Evolutionary conservation across 2,113 vertebrate species (phyloP).

Genomic region (Neodon shergylaensis): DNA sequence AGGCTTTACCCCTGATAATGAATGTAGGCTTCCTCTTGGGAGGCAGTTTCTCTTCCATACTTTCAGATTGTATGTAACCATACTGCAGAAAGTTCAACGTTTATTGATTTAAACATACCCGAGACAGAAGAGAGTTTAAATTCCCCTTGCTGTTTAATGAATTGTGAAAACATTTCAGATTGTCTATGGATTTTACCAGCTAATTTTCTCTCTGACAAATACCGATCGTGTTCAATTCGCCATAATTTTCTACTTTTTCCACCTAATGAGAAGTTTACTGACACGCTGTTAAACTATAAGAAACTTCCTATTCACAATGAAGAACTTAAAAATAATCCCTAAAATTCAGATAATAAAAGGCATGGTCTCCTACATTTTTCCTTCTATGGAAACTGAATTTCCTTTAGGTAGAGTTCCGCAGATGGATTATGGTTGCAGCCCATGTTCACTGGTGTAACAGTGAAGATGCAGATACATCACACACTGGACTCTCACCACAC

Average conservation of each 20-base stretch:
- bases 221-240: not conserved
- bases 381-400: not conserved
- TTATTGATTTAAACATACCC: not conserved
- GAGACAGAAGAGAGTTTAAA: not conserved
- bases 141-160: not conserved
- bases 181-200: not conserved
- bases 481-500: not conserved
- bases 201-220: slow-evolving; percentile 46
- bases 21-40: too few relatives aligned
- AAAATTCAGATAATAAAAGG: not conserved
- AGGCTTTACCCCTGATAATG: not conserved
- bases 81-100: not conserved
- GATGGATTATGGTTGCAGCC: not conserved
- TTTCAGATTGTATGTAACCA: not conserved
- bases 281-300: not conserved
- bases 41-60: not conserved
- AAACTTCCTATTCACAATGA: slow-evolving; percentile 11
- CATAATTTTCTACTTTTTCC: not conserved
- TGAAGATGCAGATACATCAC: fast-evolving
- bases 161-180: not conserved
- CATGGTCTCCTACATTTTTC: not conserved
- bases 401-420: not conserved
- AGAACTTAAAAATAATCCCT: not conserved
- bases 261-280: not conserved
- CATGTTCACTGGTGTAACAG: not conserved